These are phyloP conservation scores for Pyrgus malvae DNA, from an alignment of 2,888 invertebrate species.

Conservation along the genomic window DNA sequence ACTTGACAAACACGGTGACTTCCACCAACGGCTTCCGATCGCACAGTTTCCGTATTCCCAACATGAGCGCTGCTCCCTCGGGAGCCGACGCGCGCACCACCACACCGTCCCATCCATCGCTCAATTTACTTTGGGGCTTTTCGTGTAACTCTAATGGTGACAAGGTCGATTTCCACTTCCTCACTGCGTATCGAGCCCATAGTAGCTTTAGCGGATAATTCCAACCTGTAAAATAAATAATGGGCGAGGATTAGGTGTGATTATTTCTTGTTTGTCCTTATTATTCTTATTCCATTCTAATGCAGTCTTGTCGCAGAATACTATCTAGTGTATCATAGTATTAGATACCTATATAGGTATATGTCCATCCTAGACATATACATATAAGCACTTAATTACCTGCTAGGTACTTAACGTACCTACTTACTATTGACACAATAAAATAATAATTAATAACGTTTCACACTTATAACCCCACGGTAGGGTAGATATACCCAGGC, in stretches of 20 bases:
- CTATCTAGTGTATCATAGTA: too few species aligned
- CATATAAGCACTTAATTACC: too few species aligned
- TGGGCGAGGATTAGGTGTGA: not conserved
- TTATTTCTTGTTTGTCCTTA: not conserved
- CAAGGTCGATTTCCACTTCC: constrained; percentile 57
- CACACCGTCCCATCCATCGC: constrained; percentile 60
- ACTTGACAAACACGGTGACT: constrained; percentile 75
- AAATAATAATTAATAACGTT: too few species aligned
- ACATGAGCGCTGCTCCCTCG: constrained; percentile 78
- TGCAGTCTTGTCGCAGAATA: too few species aligned
- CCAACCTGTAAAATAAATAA: constrained; percentile 58
- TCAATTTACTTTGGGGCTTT: constrained; percentile 44
- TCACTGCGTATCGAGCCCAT: constrained; percentile 61
- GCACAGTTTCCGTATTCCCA: constrained; percentile 76
- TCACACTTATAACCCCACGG: too few species aligned
- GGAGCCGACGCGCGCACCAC: constrained; percentile 79
- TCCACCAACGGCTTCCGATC: constrained; percentile 74
- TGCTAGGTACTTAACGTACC: too few species aligned
- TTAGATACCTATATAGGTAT: too few species aligned
- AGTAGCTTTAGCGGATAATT: constrained; percentile 68
- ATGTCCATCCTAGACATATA: too few species aligned
- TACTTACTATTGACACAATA: too few species aligned
- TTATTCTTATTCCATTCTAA: too few species aligned
- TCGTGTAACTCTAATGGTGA: constrained; percentile 45
- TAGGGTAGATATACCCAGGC: too few species aligned